These are phyloP conservation scores for Puntigrus tetrazona DNA, from an alignment of 2,113 vertebrate species.

Conservation along the genomic window DNA sequence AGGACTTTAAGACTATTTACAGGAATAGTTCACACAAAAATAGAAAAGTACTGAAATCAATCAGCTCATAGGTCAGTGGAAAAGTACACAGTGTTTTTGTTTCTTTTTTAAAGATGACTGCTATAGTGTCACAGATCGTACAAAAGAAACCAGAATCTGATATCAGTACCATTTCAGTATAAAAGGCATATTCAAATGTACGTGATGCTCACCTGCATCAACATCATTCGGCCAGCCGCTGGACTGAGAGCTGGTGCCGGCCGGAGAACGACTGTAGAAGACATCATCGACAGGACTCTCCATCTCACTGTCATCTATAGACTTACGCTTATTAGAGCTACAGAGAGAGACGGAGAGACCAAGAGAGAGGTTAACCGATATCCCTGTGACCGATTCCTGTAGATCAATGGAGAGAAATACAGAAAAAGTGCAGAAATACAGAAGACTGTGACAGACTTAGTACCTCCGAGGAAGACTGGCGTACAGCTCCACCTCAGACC, in stretches of 20 bases:
- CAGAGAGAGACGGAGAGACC: not conserved
- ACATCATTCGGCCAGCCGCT: constrained; percentile 92
- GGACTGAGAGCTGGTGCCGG: constrained; percentile 90
- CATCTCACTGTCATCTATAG: constrained; percentile 94
- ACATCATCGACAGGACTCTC: constrained; percentile 94
- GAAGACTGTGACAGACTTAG: constrained; percentile 45
- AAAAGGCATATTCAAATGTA: not conserved
- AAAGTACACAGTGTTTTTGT: not conserved
- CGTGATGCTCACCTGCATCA: constrained; percentile 81
- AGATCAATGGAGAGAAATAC: constrained; percentile 54
- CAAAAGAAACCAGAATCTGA: not conserved
- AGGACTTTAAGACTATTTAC: not conserved
- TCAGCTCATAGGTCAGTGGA: not conserved
- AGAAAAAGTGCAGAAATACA: not conserved
- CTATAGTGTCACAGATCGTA: not conserved
- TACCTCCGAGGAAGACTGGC: constrained; percentile 84
- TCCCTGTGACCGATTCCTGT: not conserved
- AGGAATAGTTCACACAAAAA: too few relatives aligned
- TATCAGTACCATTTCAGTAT: not conserved
- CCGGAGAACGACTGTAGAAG: constrained; percentile 90
- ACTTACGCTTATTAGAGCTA: constrained; percentile 94
- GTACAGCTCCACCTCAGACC: constrained; percentile 84
- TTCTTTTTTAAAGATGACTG: not conserved
- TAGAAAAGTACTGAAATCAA: too few relatives aligned
- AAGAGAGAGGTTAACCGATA: constrained; percentile 36